These are phyloP conservation scores for Beroe ovata DNA, from an alignment of 37 sponge, comb jelly and placozoan genomes.

Conservation along the genomic window DNA sequence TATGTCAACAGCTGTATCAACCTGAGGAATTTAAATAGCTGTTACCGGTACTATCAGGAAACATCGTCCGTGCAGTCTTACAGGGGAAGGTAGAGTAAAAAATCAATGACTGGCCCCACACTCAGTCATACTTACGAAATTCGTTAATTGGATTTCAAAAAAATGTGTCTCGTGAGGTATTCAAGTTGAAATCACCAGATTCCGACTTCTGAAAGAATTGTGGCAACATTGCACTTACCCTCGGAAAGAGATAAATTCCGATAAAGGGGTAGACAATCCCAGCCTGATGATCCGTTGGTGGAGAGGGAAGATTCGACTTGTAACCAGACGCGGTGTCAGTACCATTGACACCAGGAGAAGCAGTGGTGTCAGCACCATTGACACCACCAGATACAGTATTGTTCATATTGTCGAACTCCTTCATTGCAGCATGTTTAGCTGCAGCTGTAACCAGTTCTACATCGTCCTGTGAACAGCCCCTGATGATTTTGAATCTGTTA, in stretches of 20 bases:
- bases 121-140: not conserved
- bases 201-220: not conserved
- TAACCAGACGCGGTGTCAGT: too few relatives aligned
- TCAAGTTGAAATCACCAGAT: not conserved
- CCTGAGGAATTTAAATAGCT: too few relatives aligned
- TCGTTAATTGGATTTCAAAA: not conserved
- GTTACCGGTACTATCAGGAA: too few relatives aligned
- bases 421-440: not conserved
- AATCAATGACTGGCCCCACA: too few relatives aligned
- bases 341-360: not conserved
- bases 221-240: not conserved
- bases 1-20: too few relatives aligned
- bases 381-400: not conserved
- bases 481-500: not conserved
- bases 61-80: too few relatives aligned
- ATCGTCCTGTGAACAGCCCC: not conserved
- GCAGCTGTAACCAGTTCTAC: not conserved
- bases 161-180: too few relatives aligned
- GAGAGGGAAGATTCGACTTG: not conserved
- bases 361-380: not conserved
- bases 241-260: not conserved
- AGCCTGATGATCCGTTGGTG: not conserved
- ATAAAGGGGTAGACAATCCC: conserved; percentile 22
- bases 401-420: conserved; percentile 4
- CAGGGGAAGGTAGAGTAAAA: too few relatives aligned